Evolutionary conservation across 2,797 vertebrate genomes (phyloP), one percentile per base, ranked within the genome.

Genomic region (Nannoperca australis): DNA sequence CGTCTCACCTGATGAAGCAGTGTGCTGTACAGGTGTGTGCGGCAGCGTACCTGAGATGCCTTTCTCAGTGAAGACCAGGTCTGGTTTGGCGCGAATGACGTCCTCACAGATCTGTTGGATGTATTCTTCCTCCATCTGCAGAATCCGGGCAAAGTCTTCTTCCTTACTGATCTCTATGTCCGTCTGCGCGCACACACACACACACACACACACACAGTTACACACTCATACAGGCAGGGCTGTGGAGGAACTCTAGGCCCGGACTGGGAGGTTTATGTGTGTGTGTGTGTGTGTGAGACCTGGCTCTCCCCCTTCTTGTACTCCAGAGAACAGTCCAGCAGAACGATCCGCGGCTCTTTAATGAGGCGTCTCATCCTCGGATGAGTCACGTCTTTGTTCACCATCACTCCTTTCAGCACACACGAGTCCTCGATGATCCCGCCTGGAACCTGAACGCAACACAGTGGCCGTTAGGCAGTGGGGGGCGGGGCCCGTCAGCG

Each of bases 221-320:
- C 20, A 27, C 30, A 40, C 38, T 40, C 10, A 40, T 40, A 40
- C 11, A 40, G 36, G 38, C 8, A 36, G 32, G 30, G 30, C 30
- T 32, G 30, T 32, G 30, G 30, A 32, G 30, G 30, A 36, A 7
- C 8, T 38, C 34, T 8, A 36, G 34, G 8, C 34, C 34, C 0
- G 6, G 30, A 32, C 30, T 32, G 30, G 3, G 30, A 32, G 30
- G 30, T 32, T 32, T 14, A 49, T 17, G 14, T 38, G 38, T 34
- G 44, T 13, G 56, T 47, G 17, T 17, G 2, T 14, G 34, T n/a
- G 20, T 8, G 24, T 30, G 9, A 27, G 87, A 99, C 98, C 97
- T 99, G 98, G 91, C 98, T 99, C 93, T 99, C 98, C 7, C 98
- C 98, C 85, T 99, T 99, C 94, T 99, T 99, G 93, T 98, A 99